These are phyloP conservation scores for Hemibagrus guttatus DNA, from an alignment of 2,797 vertebrate genomes.

Conservation along the genomic window DNA sequence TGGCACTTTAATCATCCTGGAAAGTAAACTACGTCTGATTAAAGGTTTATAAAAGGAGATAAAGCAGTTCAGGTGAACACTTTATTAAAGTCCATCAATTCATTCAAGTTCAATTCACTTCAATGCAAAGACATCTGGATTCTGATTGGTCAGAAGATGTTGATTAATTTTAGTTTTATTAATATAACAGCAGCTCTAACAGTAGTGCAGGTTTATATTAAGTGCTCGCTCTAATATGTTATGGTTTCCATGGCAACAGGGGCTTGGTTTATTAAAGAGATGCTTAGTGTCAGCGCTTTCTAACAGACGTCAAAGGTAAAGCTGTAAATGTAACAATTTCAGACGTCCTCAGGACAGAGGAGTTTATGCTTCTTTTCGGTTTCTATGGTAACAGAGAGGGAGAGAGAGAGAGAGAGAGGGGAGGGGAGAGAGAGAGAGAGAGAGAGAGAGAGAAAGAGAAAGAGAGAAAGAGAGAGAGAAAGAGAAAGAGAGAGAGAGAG, in stretches of 20 bases:
- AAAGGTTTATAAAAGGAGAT: constrained; percentile 2
- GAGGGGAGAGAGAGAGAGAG: too few species aligned
- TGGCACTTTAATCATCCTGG: neutral
- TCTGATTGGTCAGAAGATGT: constrained; percentile 1
- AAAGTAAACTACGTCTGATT: constrained; percentile 13
- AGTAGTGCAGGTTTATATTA: neutral
- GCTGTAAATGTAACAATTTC: too few species aligned
- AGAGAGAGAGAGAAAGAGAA: too few species aligned
- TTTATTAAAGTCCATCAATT: neutral
- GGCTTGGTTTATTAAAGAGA: too few species aligned
- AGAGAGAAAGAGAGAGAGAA: too few species aligned
- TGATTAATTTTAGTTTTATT: neutral
- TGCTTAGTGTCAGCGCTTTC: too few species aligned
- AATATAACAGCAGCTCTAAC: neutral
- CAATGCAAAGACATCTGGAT: neutral
- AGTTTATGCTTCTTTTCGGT: too few species aligned
- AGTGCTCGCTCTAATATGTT: neutral
- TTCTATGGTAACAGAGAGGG: too few species aligned
- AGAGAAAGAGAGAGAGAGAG: too few species aligned
- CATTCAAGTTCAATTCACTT: neutral
- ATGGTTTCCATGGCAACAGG: neutral
- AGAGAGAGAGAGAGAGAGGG: too few species aligned
- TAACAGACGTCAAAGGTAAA: too few species aligned
- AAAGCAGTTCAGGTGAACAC: neutral
- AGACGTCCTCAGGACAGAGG: too few species aligned